Base-by-base conservation (phyloP, 2,888 invertebrate species). In the Salpingus planirostris region DNA sequence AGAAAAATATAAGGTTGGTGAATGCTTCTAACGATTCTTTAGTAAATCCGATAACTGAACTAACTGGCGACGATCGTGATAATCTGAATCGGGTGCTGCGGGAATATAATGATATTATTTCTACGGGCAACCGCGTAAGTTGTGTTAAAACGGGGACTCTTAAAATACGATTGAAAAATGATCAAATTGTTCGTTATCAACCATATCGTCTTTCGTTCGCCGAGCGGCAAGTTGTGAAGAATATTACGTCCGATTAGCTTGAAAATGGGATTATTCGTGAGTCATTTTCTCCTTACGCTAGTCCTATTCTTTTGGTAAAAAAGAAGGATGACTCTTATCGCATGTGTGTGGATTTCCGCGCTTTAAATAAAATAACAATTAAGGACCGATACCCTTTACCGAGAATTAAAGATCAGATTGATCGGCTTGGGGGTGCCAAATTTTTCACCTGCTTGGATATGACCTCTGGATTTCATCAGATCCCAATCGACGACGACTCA, bases 251-350 rank as follows among this genome's bases (percentile, higher is more conserved):
- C 8, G 18, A 18, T 18, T 8, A 7, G 18, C 6, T 18, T 18
- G 8, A 18, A 18, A 18, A 18, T 18, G 8, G 8, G 8, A 36
- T 46, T 29, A 40, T 46, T 34, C 34, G 42, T 15, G 41, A 42
- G 8, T 40, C 43, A 36, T 30, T 23, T 13, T 49, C 46, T 5
- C 40, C 48, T 1, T 49, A 37, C 29, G 36, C 46, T 1, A 49
- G 46, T 24, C 46, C 45, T 2, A 32, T 44, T 15, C 21, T 49
- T 13, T 24, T 49, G 3, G 44, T 49, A 1, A 38, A 38, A 26
- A 47, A 47, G 24, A 39, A 49, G 13, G 36, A 44, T 15, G 44
- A 46, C 3, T 33, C 40, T 2, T 37, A 42, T 18, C 38, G 49
- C 3, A 10, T 49, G 22, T 36, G 36, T 15, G 38, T 46, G 3